A percentile compares a stretch with the other conserved stretches of the same genome.
phyloP scores from a whole-genome alignment of 2,888 invertebrate genomes.

The Carcina quercana region DNA sequence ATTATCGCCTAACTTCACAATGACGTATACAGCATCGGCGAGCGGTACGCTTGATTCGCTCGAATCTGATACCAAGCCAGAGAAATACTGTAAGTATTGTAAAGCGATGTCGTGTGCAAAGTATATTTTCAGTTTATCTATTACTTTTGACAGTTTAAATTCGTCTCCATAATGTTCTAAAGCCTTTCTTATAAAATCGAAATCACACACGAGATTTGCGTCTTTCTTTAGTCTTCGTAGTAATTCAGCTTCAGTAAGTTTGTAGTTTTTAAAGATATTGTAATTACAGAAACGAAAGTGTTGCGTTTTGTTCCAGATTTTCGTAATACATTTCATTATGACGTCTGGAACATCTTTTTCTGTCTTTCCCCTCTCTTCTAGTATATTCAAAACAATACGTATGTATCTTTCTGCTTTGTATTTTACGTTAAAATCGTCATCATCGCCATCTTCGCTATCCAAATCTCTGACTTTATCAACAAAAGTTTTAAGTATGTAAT shows the following conservation, averaged over 20 bases:
- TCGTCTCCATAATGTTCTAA: slow-evolving; percentile 2
- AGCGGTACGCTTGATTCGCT: slow-evolving; percentile 4
- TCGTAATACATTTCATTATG: too few species aligned
- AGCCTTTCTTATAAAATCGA: slow-evolving; percentile 13
- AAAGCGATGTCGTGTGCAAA: slow-evolving; percentile 35
- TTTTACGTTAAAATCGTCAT: too few species aligned
- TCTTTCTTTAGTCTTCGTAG: slow-evolving; percentile 24
- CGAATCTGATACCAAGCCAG: slow-evolving; percentile 18
- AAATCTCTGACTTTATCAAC: neutral
- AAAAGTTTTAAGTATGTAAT: neutral
- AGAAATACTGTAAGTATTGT: slow-evolving; percentile 26
- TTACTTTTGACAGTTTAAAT: slow-evolving; percentile 23
- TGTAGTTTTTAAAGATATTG: too few species aligned
- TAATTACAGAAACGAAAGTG: too few species aligned
- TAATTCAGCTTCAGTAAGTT: slow-evolving; percentile 8
- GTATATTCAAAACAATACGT: too few species aligned
- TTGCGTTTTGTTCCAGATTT: too few species aligned
- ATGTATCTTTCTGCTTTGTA: too few species aligned
- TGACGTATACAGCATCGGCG: slow-evolving; percentile 25
- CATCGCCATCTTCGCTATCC: too few species aligned
- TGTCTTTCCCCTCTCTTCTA: too few species aligned
- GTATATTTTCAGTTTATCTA: slow-evolving; percentile 39
- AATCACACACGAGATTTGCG: slow-evolving; percentile 15
- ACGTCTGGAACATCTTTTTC: too few species aligned
- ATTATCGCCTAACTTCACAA: slow-evolving; percentile 31